Base-by-base conservation (phyloP, 2,797 vertebrate genomes). In the Labeo calbasu region DNA sequence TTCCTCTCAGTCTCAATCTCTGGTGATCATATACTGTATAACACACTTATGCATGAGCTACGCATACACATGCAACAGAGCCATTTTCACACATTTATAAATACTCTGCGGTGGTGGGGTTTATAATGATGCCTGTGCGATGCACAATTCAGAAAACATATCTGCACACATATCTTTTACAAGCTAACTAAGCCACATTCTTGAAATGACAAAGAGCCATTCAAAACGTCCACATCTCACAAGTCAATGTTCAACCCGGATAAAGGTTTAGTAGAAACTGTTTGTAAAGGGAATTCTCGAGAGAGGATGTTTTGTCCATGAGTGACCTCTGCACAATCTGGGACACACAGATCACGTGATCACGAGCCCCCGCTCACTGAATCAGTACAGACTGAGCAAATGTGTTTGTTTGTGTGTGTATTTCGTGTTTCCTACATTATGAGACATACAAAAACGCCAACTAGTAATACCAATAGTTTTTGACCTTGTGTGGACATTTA, bases 241-340 rank as follows among this genome's bases (percentile, higher is more conserved):
- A 70, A 73, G 57, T 82, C 69, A 82, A 73, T 51, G 80, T 65
- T 63, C 70, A 51, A 25, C 80, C 9, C 8, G 65, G 80, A 82
- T 82, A 82, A 73, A 28, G 43, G 23, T 55, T 61, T 32, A 36
- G 11, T 79, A 17, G 69, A 55, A 66, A 48, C 23, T 61, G 63
- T 61, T 50, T 61, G 55, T 32, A 43, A 13, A 69, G 48, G 46
- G 61, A 79, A 66, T 61, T 25, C 36, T n/a, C 10, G 7, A 32
- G 57, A 66, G 81, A 61, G 68, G 68, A 61, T 81, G 66, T 70
- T 81, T 82, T 82, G 80, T 51, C 50, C 4, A 4, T 63, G 40
- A n/a, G 69, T 73, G 70, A 82, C 80, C 55, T 73, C 80, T 73
- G 13, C 21, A 66, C 48, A 53, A 40, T 65, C 81, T 82, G 70